Base-by-base conservation (phyloP, 2,888 invertebrate genomes). In the Hyles lineata region DNA sequence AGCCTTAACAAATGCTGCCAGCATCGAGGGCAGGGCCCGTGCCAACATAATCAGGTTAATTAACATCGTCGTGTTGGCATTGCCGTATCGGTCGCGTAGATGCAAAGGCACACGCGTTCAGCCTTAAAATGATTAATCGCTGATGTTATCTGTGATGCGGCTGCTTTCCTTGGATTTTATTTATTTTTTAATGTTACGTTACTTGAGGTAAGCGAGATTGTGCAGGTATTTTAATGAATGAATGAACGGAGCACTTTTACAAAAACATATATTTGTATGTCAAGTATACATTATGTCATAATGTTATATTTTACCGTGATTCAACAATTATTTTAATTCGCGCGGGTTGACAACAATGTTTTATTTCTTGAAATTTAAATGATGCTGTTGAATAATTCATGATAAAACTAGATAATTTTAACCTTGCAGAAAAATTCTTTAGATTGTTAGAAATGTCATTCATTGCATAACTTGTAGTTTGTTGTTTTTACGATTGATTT, bases 31-130 rank as follows among this genome's bases (percentile, higher is more conserved):
- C 71, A 71, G 67, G 67, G 67, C 50, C 23, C 67, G 50, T 50
- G 50, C 62, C 25, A 52, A 71, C 62, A 62, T 55, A 71, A 32
- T 62, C 21, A 71, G 32, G 55, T 62, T 62, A 71, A 71, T 71
- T 71, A 52, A 61, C 23, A 62, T 60, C 25, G 60, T 50, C 29
- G 29, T 71, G 52, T 67, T 67, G 67, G 23, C 67, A 50, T 67
- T 21, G 43, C 67, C 67, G 67, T 67, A 67, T 67, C 21, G 50
- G 67, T 67, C 67, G 23, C 21, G 43, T 63, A 67, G 67, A 67
- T 67, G 67, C 32, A 60, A 60, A 60, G 55, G 7, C 55, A 55
- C 25, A 60, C 60, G 61, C 67, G 43, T 50, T 15, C 67, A 67
- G 23, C 43, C 23, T 23, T 50, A 50, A 67, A 50, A 67, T 67